Percentiles rank a stretch among this genome's conserved stretches.
phyloP scores from a whole-genome alignment of 2,113 vertebrate genomes.

The Panthera uncia region DNA sequence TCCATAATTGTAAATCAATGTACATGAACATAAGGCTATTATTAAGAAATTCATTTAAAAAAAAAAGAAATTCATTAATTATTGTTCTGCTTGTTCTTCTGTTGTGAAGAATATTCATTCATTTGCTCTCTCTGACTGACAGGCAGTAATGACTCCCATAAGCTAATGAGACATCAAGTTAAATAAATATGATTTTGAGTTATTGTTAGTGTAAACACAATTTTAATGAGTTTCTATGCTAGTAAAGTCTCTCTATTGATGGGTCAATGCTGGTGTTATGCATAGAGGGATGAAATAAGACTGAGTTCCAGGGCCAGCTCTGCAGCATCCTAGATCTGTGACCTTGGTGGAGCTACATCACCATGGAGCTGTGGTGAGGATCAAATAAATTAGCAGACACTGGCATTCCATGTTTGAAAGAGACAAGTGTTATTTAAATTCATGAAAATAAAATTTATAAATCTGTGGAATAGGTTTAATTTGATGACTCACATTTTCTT shows the following conservation, averaged over 20 bases:
- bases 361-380: background rate
- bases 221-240: constrained; percentile 63
- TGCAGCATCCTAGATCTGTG: background rate
- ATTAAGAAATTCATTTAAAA: constrained; percentile 49
- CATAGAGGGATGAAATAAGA: background rate
- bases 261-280: background rate
- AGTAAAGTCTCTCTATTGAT: constrained; percentile 9
- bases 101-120: constrained; percentile 26
- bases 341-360: background rate
- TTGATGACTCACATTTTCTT: background rate
- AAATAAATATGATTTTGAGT: constrained; percentile 69
- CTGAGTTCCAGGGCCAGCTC: background rate
- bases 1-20: constrained; percentile 38
- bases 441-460: background rate
- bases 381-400: background rate
- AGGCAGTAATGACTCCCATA: constrained; percentile 61
- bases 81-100: constrained; percentile 22
- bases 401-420: background rate
- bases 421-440: background rate
- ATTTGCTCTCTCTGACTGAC: constrained; percentile 58
- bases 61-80: constrained; percentile 60
- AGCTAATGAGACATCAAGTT: constrained; percentile 65
- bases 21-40: background rate
- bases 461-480: background rate
- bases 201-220: constrained; percentile 61